These are phyloP conservation scores for Orthonevra nobilis DNA, from an alignment of 2,888 invertebrate species.

Conservation along the genomic window DNA sequence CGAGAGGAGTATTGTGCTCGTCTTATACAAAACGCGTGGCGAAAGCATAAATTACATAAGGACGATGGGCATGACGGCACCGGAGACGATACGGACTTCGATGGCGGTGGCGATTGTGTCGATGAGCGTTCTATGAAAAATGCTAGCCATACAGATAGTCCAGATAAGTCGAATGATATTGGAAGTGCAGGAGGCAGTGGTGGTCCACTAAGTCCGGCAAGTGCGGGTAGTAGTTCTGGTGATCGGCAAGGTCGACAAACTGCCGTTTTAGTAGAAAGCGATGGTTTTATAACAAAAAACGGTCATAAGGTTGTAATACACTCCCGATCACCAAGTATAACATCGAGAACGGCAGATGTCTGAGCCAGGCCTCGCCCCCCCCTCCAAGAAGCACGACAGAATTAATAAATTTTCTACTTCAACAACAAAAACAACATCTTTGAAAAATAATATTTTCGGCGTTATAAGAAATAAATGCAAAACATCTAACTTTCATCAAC, in stretches of 20 bases:
- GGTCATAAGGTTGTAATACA: slow-evolving; percentile 95
- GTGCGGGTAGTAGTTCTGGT: slow-evolving; percentile 75
- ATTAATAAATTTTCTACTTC: slow-evolving; percentile 75
- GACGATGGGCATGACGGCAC: slow-evolving; percentile 82
- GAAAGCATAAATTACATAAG: slow-evolving; percentile 89
- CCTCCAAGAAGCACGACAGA: slow-evolving; percentile 83
- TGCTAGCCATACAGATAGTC: slow-evolving; percentile 73
- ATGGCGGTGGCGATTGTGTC: slow-evolving; percentile 81
- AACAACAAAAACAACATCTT: slow-evolving; percentile 73
- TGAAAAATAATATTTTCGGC: slow-evolving; percentile 65
- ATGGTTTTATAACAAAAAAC: slow-evolving; percentile 91
- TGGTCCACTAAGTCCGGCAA: slow-evolving; percentile 74
- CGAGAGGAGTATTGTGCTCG: slow-evolving; percentile 98
- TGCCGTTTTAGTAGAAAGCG: slow-evolving; percentile 91
- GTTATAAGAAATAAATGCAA: slow-evolving; percentile 60
- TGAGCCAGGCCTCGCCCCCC: slow-evolving; percentile 89
- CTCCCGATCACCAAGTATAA: slow-evolving; percentile 91
- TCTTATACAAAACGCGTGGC: slow-evolving; percentile 97
- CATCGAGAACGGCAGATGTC: slow-evolving; percentile 91
- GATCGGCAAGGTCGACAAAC: slow-evolving; percentile 84
- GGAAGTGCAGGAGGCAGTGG: slow-evolving; percentile 70
- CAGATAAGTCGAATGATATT: slow-evolving; percentile 59
- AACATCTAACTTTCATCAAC: slow-evolving; percentile 48
- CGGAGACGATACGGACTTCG: slow-evolving; percentile 81
- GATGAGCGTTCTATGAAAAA: slow-evolving; percentile 75